Conservation (phyloP, 2,113 vertebrate species). For the Thymallus thymallus region DNA sequence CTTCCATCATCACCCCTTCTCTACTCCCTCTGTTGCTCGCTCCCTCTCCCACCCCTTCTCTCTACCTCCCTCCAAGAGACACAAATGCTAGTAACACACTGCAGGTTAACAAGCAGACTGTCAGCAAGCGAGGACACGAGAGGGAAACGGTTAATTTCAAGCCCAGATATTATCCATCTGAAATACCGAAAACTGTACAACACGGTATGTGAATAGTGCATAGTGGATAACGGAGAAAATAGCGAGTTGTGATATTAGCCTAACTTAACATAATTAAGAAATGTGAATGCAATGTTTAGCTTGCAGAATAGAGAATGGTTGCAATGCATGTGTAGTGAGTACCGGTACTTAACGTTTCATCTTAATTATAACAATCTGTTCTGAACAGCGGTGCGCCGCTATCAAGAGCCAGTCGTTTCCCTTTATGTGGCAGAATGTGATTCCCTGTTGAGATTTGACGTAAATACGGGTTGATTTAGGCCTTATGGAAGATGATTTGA, state of each 20-base stretch:
- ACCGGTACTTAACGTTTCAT: not conserved
- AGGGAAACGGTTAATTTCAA: constrained; percentile 17
- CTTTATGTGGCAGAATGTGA: constrained; percentile 52
- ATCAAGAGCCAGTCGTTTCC: constrained; percentile 35
- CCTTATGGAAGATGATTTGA: too few relatives aligned
- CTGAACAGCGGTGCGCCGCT: not conserved
- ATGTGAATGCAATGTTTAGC: not conserved
- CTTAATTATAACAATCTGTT: not conserved
- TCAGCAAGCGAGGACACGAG: constrained; percentile 25
- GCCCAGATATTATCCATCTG: constrained; percentile 10
- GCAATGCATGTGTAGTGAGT: constrained; percentile 1
- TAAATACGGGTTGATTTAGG: not conserved
- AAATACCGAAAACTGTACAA: constrained; percentile 34
- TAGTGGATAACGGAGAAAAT: not conserved
- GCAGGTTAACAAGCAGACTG: constrained; percentile 46
- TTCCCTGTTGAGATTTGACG: constrained; percentile 17
- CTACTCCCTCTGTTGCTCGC: too few relatives aligned
- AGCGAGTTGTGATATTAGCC: not conserved
- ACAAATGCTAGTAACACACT: constrained; percentile 61
- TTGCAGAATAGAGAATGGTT: not conserved
- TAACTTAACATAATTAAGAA: not conserved
- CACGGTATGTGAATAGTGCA: constrained; percentile 55
- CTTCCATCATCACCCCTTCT: constrained; percentile 25
- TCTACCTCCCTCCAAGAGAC: constrained; percentile 45
- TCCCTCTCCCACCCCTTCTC: constrained; percentile 47